phyloP scores from a whole-genome alignment of 2,113 vertebrate genomes.

The Pithys albifrons region DNA sequence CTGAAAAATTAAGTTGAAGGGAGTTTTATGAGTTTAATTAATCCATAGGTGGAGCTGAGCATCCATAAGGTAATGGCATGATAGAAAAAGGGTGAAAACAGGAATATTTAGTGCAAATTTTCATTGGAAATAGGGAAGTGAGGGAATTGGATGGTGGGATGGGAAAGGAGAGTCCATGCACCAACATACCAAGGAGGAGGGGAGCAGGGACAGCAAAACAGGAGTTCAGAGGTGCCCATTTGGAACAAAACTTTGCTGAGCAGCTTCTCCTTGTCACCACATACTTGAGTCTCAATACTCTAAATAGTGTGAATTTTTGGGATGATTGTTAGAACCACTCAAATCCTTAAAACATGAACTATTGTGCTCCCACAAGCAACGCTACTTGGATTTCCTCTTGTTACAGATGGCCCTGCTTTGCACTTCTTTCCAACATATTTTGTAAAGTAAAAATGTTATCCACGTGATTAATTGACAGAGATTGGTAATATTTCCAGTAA shows the following conservation, averaged over 20 bases:
- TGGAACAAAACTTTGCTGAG: background rate
- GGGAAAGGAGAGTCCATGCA: background rate
- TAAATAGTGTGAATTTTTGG: background rate
- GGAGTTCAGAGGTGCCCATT: background rate
- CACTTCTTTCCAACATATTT: background rate
- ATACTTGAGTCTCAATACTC: accelerated
- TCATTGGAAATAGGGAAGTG: background rate
- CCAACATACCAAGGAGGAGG: background rate
- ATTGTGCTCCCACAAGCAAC: background rate
- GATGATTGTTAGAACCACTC: background rate
- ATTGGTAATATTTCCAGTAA: slow-evolving; percentile 27
- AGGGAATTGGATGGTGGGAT: background rate
- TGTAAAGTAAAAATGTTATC: background rate
- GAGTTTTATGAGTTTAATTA: background rate
- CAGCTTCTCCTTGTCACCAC: background rate
- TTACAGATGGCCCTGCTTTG: background rate
- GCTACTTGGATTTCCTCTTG: background rate
- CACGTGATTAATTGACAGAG: background rate
- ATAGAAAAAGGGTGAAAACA: background rate
- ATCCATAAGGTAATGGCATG: accelerated
- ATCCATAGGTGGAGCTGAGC: background rate
- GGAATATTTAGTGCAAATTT: background rate
- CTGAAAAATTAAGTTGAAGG: background rate
- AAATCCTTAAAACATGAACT: background rate
- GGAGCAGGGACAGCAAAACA: background rate